These are phyloP conservation scores for Anagrus nilaparvatae DNA, from an alignment of 1,140 invertebrate genomes.

Conservation along the genomic window DNA sequence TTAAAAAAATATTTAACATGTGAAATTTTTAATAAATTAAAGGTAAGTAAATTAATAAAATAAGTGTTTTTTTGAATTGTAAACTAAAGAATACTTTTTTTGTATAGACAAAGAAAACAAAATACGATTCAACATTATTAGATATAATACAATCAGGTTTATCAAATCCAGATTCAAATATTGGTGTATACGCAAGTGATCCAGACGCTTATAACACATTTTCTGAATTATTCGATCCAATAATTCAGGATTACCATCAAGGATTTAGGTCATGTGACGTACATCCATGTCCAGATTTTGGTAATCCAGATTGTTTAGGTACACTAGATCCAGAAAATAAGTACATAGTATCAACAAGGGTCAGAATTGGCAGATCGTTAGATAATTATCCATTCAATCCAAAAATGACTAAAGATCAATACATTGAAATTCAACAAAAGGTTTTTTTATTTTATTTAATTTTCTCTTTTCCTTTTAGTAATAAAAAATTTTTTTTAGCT, in stretches of 20 bases:
- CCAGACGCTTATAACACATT: slow-evolving; percentile 60
- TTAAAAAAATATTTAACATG: slow-evolving; percentile 62
- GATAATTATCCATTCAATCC: slow-evolving; percentile 69
- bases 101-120: slow-evolving; percentile 42
- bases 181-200: slow-evolving; percentile 67
- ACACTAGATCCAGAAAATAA: slow-evolving; percentile 61
- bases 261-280: slow-evolving; percentile 50
- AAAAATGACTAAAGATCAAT: slow-evolving; percentile 56
- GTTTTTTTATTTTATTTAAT: slow-evolving; percentile 21
- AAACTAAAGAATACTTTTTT: too few species aligned
- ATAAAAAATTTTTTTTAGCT: slow-evolving; percentile 20
- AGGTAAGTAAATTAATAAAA: too few species aligned
- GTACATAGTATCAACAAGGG: slow-evolving; percentile 64
- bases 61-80: too few species aligned
- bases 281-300: slow-evolving; percentile 60
- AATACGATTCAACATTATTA: slow-evolving; percentile 47
- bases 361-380: slow-evolving; percentile 60
- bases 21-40: slow-evolving; percentile 54
- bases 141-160: slow-evolving; percentile 61
- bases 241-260: slow-evolving; percentile 67
- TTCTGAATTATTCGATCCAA: slow-evolving; percentile 58
- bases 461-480: slow-evolving; percentile 6
- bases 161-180: slow-evolving; percentile 49
- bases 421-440: slow-evolving; percentile 50
- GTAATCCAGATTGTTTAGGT: slow-evolving; percentile 52